Evolutionary conservation across 2,797 vertebrate genomes (phyloP).

Genomic region (Geotrypetes seraphini): DNA sequence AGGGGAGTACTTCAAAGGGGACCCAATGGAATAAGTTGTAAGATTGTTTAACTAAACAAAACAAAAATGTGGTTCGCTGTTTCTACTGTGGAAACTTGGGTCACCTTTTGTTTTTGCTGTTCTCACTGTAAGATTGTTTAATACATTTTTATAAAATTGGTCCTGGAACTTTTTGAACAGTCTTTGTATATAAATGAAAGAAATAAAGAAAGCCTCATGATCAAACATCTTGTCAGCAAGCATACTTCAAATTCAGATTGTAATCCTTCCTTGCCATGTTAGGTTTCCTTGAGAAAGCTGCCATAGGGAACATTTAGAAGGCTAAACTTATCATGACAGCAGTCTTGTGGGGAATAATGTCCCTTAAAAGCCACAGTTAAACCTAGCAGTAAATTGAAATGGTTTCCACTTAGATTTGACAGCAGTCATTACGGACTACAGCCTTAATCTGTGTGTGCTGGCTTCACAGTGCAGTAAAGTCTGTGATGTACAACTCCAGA

Average conservation of each 20-base stretch:
- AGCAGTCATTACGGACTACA: conserved; percentile 51
- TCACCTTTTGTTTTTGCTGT: too few relatives aligned
- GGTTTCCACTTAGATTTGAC: conserved; percentile 53
- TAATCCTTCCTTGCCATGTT: conserved; percentile 18
- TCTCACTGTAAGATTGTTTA: too few relatives aligned
- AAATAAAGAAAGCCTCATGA: conserved; percentile 28
- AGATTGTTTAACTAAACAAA: too few relatives aligned
- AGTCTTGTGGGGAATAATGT: conserved; percentile 32
- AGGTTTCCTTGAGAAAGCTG: conserved; percentile 16
- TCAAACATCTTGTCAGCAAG: conserved; percentile 41
- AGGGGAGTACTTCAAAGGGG: too few relatives aligned
- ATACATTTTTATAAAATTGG: too few relatives aligned
- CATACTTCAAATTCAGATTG: conserved; percentile 17
- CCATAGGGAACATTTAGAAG: conserved; percentile 1
- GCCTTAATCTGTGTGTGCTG: conserved; percentile 50
- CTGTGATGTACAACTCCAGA: conserved; percentile 87
- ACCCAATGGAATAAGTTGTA: too few relatives aligned
- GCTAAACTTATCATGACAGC: conserved; percentile 27
- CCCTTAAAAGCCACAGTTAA: conserved; percentile 32
- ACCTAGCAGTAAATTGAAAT: conserved; percentile 41
- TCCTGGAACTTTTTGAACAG: too few relatives aligned
- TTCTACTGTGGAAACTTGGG: too few relatives aligned
- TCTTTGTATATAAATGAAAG: too few relatives aligned
- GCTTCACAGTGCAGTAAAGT: conserved; percentile 56
- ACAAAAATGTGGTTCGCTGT: too few relatives aligned